phyloP scores from a whole-genome alignment of 2,113 vertebrate genomes.

The Lamprotornis superbus region DNA sequence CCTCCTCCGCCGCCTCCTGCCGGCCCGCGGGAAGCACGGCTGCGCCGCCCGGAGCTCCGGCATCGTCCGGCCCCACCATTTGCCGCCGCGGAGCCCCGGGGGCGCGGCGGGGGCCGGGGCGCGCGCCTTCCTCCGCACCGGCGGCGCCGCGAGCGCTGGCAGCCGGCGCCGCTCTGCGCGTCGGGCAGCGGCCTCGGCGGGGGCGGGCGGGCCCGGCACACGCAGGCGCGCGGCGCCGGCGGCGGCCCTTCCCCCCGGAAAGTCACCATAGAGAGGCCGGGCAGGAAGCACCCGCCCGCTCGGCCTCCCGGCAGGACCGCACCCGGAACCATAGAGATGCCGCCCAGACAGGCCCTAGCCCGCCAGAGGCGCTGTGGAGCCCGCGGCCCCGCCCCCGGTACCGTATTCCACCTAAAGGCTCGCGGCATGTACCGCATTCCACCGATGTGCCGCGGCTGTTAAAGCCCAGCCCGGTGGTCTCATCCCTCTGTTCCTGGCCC shows the following conservation, averaged over 20 bases:
- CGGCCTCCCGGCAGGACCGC: neutral
- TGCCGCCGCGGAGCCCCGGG: neutral
- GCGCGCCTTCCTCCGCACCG: neutral
- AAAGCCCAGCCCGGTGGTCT: accelerated
- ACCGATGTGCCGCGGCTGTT: accelerated
- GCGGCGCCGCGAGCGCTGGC: too few relatives aligned
- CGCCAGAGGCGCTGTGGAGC: neutral
- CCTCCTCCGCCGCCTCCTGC: neutral
- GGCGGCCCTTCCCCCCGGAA: neutral
- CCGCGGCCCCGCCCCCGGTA: too few relatives aligned
- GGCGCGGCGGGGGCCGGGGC: neutral
- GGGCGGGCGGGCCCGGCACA: neutral
- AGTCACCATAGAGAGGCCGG: neutral
- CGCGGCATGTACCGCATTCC: accelerated
- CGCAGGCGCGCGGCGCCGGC: constrained; percentile 38
- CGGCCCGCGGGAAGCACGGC: neutral
- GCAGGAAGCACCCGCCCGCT: neutral
- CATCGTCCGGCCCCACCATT: neutral
- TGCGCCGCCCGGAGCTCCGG: neutral
- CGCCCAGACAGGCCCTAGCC: neutral
- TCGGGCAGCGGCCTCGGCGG: too few relatives aligned
- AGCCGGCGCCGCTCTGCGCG: too few relatives aligned
- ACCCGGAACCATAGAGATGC: constrained; percentile 22
- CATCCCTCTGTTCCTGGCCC: neutral
- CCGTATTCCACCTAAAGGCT: neutral